phyloP scores from a whole-genome alignment of 2,113 vertebrate species.

The Ceratotherium simum region DNA sequence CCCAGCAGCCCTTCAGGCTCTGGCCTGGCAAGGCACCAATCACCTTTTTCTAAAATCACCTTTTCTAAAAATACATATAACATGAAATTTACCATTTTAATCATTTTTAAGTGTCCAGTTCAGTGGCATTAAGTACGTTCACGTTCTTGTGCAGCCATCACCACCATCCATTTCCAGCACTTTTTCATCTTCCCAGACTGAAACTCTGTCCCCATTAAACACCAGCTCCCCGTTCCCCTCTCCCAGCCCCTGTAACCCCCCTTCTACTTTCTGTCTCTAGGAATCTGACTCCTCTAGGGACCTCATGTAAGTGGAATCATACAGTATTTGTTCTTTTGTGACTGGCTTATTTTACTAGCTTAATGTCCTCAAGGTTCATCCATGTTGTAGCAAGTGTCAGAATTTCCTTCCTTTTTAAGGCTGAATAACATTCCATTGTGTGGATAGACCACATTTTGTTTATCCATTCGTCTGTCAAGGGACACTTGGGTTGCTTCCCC shows the following conservation, averaged over 20 bases:
- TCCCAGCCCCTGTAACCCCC: accelerated
- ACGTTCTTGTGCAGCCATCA: accelerated
- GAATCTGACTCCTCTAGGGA: neutral
- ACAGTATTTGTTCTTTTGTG: neutral
- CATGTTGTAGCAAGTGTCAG: accelerated
- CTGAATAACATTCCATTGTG: neutral
- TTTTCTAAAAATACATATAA: neutral
- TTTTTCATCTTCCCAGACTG: neutral
- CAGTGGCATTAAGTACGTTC: accelerated
- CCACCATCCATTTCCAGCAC: neutral
- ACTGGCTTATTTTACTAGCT: neutral
- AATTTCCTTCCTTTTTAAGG: neutral
- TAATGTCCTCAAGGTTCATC: neutral
- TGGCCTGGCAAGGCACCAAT: neutral
- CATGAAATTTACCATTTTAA: neutral
- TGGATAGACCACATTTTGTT: neutral
- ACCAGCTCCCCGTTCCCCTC: accelerated
- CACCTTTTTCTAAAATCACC: neutral
- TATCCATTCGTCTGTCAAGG: accelerated
- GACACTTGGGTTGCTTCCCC: neutral
- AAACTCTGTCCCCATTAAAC: neutral
- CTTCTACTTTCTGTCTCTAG: accelerated
- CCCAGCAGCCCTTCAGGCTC: neutral
- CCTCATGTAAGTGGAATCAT: accelerated
- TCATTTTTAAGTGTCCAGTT: neutral